Conservation (phyloP, 2,797 vertebrate species). For the Delichon dasypus region DNA sequence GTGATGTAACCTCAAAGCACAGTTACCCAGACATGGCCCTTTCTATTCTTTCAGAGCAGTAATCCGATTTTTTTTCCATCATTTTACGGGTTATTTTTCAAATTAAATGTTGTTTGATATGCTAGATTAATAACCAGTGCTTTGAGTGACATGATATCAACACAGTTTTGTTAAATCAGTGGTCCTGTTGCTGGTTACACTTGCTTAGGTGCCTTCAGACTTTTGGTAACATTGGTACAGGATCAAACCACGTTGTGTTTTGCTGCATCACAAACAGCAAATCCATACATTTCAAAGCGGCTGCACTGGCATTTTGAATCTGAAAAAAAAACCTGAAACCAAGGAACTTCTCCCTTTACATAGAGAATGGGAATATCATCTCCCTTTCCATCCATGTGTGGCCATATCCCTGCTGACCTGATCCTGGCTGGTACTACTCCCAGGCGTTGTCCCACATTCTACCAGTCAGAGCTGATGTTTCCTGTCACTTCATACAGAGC, state of each 20-base stretch:
- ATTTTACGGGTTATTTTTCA: not conserved
- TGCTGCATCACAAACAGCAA: not conserved
- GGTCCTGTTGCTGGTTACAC: not conserved
- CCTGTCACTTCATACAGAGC: not conserved
- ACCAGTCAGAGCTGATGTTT: fast-evolving
- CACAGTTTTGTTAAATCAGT: not conserved
- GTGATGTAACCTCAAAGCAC: not conserved
- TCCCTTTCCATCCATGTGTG: not conserved
- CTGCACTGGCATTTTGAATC: not conserved
- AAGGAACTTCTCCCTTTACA: not conserved
- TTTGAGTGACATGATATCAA: not conserved
- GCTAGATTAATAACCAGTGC: not conserved
- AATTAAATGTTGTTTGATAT: not conserved
- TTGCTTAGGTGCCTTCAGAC: not conserved
- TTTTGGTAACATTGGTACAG: not conserved
- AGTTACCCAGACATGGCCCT: not conserved
- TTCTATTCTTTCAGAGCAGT: not conserved
- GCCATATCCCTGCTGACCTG: not conserved
- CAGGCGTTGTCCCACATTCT: not conserved
- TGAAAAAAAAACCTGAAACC: no score
- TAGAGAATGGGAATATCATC: not conserved
- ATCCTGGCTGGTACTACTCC: not conserved
- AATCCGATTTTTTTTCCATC: not conserved
- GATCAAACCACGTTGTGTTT: not conserved
- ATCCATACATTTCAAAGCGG: not conserved